Evolutionary conservation across 2,113 vertebrate species (phyloP).

Genomic region (Rousettus leschenaultii): DNA sequence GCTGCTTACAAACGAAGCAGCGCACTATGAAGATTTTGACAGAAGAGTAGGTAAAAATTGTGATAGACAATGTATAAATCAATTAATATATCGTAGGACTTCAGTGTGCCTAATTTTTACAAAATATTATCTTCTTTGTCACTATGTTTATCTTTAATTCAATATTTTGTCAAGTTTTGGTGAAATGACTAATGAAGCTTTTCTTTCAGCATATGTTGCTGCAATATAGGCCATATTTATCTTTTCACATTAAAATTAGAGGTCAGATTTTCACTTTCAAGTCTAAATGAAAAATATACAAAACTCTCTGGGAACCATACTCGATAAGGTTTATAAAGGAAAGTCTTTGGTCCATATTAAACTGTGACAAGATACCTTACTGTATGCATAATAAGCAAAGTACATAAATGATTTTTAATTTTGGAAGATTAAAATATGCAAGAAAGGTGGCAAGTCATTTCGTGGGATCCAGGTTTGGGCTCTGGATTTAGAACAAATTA

Average conservation of each 20-base stretch:
- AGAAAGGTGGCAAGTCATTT: not conserved
- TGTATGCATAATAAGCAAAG: not conserved
- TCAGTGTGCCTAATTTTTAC: not conserved
- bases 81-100: not conserved
- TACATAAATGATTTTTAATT: conserved; percentile 28
- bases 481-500: not conserved
- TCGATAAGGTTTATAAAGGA: not conserved
- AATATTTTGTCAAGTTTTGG: conserved; percentile 7
- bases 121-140: not conserved
- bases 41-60: not conserved
- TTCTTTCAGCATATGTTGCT: not conserved
- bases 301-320: not conserved
- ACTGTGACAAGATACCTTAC: not conserved
- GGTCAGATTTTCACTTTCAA: conserved; percentile 5
- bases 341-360: not conserved
- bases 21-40: not conserved
- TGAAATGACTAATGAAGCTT: not conserved
- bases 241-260: conserved; percentile 34
- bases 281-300: not conserved
- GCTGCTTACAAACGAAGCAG: not conserved
- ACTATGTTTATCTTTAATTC: not conserved
- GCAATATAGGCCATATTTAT: not conserved
- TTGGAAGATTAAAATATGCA: not conserved
- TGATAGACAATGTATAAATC: not conserved
- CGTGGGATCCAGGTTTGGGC: not conserved